Conservation (phyloP, 2,113 vertebrate genomes). For the Argyrosomus japonicus region DNA sequence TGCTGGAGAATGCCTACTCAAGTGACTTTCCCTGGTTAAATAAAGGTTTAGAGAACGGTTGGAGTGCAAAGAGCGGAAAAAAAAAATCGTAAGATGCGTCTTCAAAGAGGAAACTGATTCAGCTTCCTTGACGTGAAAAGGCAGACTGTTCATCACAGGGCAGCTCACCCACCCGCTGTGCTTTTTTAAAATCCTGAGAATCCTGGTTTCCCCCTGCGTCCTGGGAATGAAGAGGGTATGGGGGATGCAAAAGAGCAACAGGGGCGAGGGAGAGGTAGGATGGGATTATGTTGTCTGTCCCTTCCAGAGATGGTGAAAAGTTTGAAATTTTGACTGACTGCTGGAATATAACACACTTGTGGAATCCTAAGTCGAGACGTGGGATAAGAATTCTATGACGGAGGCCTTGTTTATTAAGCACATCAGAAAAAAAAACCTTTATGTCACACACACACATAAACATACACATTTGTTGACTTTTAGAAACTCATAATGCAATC, state of each 20-base stretch:
- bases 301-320: not conserved
- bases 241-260: not conserved
- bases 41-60: conserved; percentile 32
- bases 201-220: conserved; percentile 14
- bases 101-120: conserved; percentile 52
- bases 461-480: not conserved
- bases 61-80: not conserved
- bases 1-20: conserved; percentile 12
- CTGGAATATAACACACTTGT: conserved; percentile 8
- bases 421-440: not conserved
- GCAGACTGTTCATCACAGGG: conserved; percentile 15
- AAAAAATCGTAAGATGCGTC: conserved; percentile 14
- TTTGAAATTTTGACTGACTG: not conserved
- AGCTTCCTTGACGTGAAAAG: conserved; percentile 38
- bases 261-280: not conserved
- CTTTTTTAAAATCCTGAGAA: conserved; percentile 56
- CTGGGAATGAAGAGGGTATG: conserved; percentile 8
- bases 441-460: not conserved
- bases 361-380: not conserved
- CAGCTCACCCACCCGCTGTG: conserved; percentile 39
- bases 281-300: not conserved
- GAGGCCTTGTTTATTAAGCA: not conserved
- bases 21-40: conserved; percentile 35
- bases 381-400: not conserved
- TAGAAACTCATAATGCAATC: not conserved